A percentile compares a stretch with the other conserved stretches of the same genome.
phyloP scores from a whole-genome alignment of 2,888 invertebrate genomes.

The Onthophagus sagittarius region DNA sequence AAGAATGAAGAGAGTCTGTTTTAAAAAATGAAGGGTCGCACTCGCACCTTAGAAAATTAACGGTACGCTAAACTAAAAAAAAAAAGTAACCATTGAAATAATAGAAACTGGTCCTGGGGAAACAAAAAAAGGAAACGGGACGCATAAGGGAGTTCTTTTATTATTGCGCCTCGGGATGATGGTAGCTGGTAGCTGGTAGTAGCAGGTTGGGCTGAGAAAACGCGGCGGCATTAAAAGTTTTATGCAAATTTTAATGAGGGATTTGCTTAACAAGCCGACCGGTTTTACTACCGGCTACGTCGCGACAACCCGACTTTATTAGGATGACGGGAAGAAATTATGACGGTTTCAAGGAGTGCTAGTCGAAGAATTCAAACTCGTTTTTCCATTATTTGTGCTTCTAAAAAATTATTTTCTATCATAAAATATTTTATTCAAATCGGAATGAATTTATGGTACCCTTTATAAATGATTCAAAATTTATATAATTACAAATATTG shows the following conservation, averaged over 20 bases:
- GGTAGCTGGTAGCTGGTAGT: no score
- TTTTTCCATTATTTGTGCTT: not conserved
- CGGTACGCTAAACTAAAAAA: not conserved
- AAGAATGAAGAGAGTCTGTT: not conserved
- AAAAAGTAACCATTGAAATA: not conserved
- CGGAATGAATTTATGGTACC: no score
- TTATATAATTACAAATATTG: no score
- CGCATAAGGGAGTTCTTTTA: not conserved
- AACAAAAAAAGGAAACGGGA: not conserved
- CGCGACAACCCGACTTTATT: not conserved
- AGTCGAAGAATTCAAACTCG: not conserved
- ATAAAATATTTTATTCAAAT: no score
- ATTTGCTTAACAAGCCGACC: slow-evolving; percentile 15
- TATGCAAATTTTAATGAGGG: slow-evolving; percentile 29
- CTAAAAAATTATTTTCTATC: not conserved
- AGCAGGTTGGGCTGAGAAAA: not conserved
- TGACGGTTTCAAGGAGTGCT: not conserved
- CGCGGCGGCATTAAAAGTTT: slow-evolving; percentile 24
- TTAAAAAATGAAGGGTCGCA: not conserved
- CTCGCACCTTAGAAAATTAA: not conserved
- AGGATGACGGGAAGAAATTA: not conserved
- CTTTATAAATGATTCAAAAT: no score
- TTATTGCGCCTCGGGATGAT: not conserved
- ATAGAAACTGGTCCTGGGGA: not conserved
- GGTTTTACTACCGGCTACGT: not conserved